These are phyloP conservation scores for Pardalotus punctatus DNA, from an alignment of 2,113 vertebrate genomes.

Conservation along the genomic window DNA sequence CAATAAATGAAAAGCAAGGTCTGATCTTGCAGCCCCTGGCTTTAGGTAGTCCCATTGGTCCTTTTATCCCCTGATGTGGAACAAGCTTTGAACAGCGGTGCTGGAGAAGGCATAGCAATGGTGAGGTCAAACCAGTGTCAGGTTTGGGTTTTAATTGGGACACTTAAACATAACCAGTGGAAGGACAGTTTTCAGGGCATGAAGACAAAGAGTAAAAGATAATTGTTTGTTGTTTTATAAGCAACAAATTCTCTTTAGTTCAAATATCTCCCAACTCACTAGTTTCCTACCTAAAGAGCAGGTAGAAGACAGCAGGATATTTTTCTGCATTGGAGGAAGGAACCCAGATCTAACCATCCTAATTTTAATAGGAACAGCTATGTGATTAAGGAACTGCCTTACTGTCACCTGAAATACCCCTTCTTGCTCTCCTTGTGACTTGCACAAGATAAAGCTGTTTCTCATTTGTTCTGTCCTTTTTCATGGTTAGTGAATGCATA, in stretches of 20 bases:
- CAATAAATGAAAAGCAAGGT: background rate
- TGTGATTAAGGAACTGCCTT: background rate
- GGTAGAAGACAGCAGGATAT: background rate
- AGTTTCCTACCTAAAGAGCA: background rate
- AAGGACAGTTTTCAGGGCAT: background rate
- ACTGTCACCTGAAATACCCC: background rate
- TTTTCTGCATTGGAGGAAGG: background rate
- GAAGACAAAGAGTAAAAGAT: background rate
- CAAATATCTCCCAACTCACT: background rate
- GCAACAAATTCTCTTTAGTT: background rate
- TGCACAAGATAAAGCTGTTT: background rate
- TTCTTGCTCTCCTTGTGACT: background rate
- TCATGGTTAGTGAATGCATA: background rate
- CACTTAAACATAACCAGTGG: background rate
- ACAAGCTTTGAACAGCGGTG: background rate
- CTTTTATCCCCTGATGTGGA: background rate
- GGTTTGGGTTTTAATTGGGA: background rate
- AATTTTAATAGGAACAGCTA: background rate
- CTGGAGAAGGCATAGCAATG: background rate
- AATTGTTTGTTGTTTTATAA: background rate
- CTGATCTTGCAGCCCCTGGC: background rate
- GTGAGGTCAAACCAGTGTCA: background rate
- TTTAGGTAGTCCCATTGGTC: background rate
- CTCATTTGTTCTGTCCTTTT: background rate
- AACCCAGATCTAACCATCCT: background rate